Evolutionary conservation across 2,113 vertebrate species (phyloP), one percentile per base, ranked within the genome.

Genomic region (Tyto alba): DNA sequence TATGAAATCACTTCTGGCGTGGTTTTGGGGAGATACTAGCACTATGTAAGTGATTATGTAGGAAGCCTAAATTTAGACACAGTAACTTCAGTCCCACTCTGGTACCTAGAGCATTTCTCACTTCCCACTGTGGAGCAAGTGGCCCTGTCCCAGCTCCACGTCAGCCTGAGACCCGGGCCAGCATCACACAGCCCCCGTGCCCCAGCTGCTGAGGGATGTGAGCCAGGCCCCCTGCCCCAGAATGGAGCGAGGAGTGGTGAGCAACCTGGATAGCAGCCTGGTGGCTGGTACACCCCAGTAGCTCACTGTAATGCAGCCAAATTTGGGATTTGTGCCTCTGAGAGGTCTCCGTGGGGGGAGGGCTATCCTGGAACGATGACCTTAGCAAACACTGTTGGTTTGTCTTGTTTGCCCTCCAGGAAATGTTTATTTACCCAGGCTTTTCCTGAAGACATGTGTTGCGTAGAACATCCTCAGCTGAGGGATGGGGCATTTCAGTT

Each of bases 341-440:
- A 89, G 77, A 88, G 38, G 10, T 74, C 29, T 85, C 71, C 0
- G 6, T 3, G 3, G 25, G 25, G 34, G 50, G 13, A 50, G 15
- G n/a, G 4, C 34, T 59, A 81, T 52, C 20, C 56, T 81, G 47
- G 56, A 92, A 72, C 1, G 21, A 52, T 17, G 41, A 79, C 78
- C 75, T 66, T 73, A 60, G 80, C 47, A 56, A 92, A 72, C 27
- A 34, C 18, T 19, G 32, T 57, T 63, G 59, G 41, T 53, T 94
- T 79, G 36, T 79, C 88, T 94, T 74, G 38, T 41, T 94, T 67
- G 72, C 64, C 59, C 72, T 94, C 30, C 93, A 95, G 95, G 85
- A 96, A 96, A 93, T 43, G 59, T 80, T 93, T 96, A 88, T 95
- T 96, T 96, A 93, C 26, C 41, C 82, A 96, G 92, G 41, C 68